Evolutionary conservation across 2,113 vertebrate genomes (phyloP), one percentile per base, ranked within the genome.

Genomic region (Carassius gibelio): DNA sequence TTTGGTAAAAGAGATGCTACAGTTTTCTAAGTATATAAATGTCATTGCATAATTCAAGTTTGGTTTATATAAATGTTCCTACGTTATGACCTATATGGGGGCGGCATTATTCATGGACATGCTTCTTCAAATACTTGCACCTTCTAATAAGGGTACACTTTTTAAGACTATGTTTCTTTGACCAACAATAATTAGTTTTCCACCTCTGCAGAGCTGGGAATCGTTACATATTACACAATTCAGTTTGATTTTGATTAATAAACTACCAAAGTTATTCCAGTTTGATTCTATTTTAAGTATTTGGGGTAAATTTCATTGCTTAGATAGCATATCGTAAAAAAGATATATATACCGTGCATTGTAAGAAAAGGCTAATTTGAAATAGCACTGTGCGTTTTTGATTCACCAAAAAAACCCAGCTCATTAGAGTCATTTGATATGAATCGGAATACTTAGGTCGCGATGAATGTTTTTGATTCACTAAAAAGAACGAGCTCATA

Each of bases 21-120:
- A 81, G 66, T 74, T 81, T 42, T 36, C 75, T 48, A n/a, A 71
- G 30, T 55, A 2, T n/a, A 30, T 84, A 82, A 78, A 36, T 69
- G 71, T n/a, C n/a, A 30, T 38, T 6, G 38, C 68, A 55, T 55
- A 55, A 82, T 81, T 83, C 19, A 17, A 17, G 45, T 76, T 71
- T 23, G n/a, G 52, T 57, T 72, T 71, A 69, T 72, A 82, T 66
- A 81, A 87, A 87, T 81, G 62, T 50, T 83, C 26, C 23, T 48
- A 11, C 10, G 64, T 34, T 74, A 52, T 50, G 15, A 82, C 21
- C 26, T 8, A n/a, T 34, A n/a, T 38, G 34, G 3, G 45, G 45
- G 45, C 3, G 42, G 8, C 45, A 48, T 48, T 48, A 48, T 48
- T 48, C 45, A 48, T 3, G 10, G 9, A 48, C 9, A 48, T 48